Evolutionary conservation across 2,888 invertebrate genomes (phyloP), one percentile per base, ranked within the genome.

Genomic region (Dione vanillae): DNA sequence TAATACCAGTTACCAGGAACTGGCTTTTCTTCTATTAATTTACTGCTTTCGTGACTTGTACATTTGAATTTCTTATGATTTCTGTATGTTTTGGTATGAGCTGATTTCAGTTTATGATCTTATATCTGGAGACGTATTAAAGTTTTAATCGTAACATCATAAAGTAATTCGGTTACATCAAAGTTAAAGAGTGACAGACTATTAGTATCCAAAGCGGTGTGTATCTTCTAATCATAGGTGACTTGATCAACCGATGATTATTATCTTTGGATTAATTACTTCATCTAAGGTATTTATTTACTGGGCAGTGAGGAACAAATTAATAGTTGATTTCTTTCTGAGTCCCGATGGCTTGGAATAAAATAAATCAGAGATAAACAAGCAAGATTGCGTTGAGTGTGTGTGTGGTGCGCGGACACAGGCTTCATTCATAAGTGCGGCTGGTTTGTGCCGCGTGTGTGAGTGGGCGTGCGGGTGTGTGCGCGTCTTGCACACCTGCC

Each of bases 331-430:
- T 86, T 89, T 82, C 80, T 81, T 90, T 90, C 88, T 83, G 85
- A 88, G 83, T 79, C 85, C 84, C 83, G 86, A 90, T 87, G 87
- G 85, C 84, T 86, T 82, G 83, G 86, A 87, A 91, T 91, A 89
- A 90, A 91, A 91, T 91, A 91, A 92, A 91, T 92, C 90, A 88
- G 90, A 89, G 90, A 91, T 91, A 91, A 92, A 90, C 90, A 91
- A 86, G 87, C 84, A 81, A 85, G 89, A 90, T 89, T 86, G 86
- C 83, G 82, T 82, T 79, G 78, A 41, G 78, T 78, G 76, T 78
- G 80, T 81, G 79, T 79, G 75, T 72, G 71, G 70, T 75, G 74
- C 70, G 69, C 73, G 74, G 70, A 82, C 79, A 84, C 77, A 86
- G 85, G 87, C 83, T 91, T 90, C 92, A 92, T 92, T 92, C 89